These are phyloP conservation scores for Jaculus jaculus DNA, from an alignment of 2,113 vertebrate genomes.

Conservation along the genomic window DNA sequence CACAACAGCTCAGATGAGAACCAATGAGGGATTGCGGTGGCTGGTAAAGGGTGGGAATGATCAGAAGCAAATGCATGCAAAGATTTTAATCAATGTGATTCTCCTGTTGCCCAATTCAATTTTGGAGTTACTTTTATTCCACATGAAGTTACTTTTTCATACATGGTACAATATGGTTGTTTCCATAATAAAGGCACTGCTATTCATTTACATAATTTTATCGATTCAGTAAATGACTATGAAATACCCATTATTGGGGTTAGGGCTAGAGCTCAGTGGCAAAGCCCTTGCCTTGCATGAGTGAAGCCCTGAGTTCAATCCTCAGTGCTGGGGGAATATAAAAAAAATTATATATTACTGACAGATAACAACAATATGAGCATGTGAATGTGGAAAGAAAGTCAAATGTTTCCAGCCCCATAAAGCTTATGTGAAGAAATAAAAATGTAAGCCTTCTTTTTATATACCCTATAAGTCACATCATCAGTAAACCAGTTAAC, in stretches of 20 bases:
- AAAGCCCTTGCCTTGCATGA: no score
- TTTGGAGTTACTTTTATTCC: not conserved
- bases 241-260: not conserved
- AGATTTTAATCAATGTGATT: not conserved
- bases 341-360: no score
- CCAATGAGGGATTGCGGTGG: no score
- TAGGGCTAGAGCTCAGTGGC: no score
- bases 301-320: no score
- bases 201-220: constrained; percentile 21
- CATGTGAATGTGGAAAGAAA: not conserved
- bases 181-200: not conserved
- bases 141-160: not conserved
- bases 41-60: not conserved
- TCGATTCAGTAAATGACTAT: constrained; percentile 31
- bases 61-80: not conserved
- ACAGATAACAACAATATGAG: not conserved
- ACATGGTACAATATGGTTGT: not conserved
- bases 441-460: not conserved
- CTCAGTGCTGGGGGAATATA: no score
- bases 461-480: no score
- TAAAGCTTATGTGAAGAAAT: not conserved
- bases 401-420: not conserved
- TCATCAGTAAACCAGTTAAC: not conserved
- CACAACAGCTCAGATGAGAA: not conserved
- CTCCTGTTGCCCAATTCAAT: not conserved